Conservation (phyloP, 2,113 vertebrate species). For the Poeciliopsis turrubarensis region DNA sequence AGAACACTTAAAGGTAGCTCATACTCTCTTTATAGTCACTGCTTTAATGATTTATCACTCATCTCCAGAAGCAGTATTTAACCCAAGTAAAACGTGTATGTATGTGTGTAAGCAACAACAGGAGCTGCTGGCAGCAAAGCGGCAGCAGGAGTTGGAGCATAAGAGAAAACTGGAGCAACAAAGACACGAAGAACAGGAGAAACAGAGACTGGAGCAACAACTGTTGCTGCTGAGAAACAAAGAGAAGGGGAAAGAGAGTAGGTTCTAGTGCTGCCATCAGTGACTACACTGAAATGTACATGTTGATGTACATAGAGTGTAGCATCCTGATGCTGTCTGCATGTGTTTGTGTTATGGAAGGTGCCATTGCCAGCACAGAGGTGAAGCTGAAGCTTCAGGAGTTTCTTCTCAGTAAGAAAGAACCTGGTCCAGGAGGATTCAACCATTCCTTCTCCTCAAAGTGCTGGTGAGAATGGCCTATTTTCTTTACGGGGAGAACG, state of each 20-base stretch:
- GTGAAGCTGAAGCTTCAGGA: conserved; percentile 96
- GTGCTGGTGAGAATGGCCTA: conserved; percentile 84
- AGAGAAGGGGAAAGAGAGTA: conserved; percentile 78
- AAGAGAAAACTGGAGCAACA: conserved; percentile 74
- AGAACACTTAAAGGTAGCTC: conserved; percentile 91
- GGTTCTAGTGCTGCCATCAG: neutral
- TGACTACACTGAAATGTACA: neutral
- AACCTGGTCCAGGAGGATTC: conserved; percentile 83
- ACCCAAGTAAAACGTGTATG: conserved; percentile 3
- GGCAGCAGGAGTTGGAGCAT: conserved; percentile 75
- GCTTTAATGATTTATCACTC: neutral
- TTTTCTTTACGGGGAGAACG: too few relatives aligned
- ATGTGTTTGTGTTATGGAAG: conserved; percentile 66
- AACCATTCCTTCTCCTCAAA: conserved; percentile 96
- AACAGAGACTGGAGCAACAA: conserved; percentile 72
- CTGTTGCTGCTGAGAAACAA: conserved; percentile 75
- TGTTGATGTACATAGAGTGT: neutral
- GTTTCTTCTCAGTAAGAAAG: conserved; percentile 94
- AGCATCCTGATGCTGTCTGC: conserved; percentile 18
- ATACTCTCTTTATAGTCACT: neutral
- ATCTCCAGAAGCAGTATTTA: neutral
- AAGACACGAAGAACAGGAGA: conserved; percentile 74
- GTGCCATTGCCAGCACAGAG: conserved; percentile 95
- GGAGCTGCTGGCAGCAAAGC: conserved; percentile 73
- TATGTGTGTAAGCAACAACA: conserved; percentile 71